Conservation (phyloP, 37 sponge, comb jelly and placozoan species). For the Mnemiopsis leidyi region DNA sequence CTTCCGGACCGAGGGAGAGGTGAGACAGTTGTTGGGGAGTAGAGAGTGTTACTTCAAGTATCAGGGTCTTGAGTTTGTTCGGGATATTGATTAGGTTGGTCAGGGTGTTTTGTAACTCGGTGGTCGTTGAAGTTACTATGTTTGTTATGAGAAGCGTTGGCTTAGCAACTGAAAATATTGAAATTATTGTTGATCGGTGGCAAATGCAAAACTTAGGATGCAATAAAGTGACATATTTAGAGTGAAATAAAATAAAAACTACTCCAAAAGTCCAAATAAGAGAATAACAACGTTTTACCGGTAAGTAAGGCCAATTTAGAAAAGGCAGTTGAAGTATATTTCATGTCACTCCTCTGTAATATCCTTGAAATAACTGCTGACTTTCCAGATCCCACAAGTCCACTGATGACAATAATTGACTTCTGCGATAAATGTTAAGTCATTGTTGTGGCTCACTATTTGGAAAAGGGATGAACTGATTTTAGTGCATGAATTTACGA, state of each 20-base stretch:
- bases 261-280: too few species aligned
- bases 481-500: too few species aligned
- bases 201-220: too few species aligned
- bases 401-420: background rate
- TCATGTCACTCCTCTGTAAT: background rate
- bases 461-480: too few species aligned
- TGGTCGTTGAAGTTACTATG: background rate
- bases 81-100: background rate
- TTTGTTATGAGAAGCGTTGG: background rate
- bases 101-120: background rate
- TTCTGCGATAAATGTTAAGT: slow-evolving; percentile 9
- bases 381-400: slow-evolving; percentile 2
- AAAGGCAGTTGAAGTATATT: too few species aligned
- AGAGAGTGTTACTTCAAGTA: slow-evolving; percentile 5
- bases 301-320: too few species aligned
- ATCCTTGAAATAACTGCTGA: slow-evolving; percentile 9
- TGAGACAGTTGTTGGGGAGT: background rate
- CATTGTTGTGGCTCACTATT: too few species aligned
- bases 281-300: too few species aligned
- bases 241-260: too few species aligned
- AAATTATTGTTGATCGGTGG: too few species aligned
- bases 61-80: background rate
- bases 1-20: background rate
- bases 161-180: background rate
- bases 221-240: too few species aligned